A percentile compares a stretch with the other conserved stretches of the same genome.
These are phyloP conservation scores for Lepidurus couesii DNA, from an alignment of 1,140 invertebrate species.

Conservation along the genomic window DNA sequence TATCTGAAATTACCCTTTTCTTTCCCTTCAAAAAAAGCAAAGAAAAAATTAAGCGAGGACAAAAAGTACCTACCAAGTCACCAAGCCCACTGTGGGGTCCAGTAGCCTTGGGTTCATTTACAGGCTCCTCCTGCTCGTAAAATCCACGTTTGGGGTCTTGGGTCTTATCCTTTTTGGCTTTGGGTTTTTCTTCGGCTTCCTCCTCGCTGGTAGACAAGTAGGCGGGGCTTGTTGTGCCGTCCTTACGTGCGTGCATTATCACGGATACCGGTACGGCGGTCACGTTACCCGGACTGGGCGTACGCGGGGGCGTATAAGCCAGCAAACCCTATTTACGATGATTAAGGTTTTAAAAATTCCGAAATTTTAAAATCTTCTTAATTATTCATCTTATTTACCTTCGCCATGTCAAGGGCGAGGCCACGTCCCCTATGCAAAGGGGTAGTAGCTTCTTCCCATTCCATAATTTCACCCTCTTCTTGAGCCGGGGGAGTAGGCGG, in stretches of 20 bases:
- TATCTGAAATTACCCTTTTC: conserved; percentile 6
- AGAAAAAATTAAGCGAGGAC: too few relatives aligned
- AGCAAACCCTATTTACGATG: conserved; percentile 43
- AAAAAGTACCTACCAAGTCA: not conserved
- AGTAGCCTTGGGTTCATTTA: not conserved
- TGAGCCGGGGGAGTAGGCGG: conserved; percentile 36
- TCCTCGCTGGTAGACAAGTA: conserved; percentile 37
- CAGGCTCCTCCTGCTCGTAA: conserved; percentile 38
- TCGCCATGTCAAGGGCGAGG: conserved; percentile 7
- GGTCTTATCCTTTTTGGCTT: conserved; percentile 23
- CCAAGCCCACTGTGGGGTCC: not conserved
- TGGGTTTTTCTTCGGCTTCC: not conserved
- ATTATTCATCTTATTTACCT: not conserved
- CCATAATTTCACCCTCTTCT: conserved; percentile 38
- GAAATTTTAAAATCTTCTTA: not conserved
- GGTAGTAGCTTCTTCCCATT: conserved; percentile 29
- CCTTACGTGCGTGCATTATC: conserved; percentile 71
- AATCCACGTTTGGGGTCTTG: conserved; percentile 38
- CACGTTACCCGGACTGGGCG: conserved; percentile 44
- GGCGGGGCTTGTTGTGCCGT: conserved; percentile 60
- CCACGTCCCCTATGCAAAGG: conserved; percentile 35
- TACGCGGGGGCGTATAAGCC: conserved; percentile 48
- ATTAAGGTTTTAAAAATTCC: not conserved
- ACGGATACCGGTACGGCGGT: conserved; percentile 55
- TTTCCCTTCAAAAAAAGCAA: not conserved